These are phyloP conservation scores for Gobius niger DNA, from an alignment of 2,113 vertebrate genomes.

Conservation along the genomic window DNA sequence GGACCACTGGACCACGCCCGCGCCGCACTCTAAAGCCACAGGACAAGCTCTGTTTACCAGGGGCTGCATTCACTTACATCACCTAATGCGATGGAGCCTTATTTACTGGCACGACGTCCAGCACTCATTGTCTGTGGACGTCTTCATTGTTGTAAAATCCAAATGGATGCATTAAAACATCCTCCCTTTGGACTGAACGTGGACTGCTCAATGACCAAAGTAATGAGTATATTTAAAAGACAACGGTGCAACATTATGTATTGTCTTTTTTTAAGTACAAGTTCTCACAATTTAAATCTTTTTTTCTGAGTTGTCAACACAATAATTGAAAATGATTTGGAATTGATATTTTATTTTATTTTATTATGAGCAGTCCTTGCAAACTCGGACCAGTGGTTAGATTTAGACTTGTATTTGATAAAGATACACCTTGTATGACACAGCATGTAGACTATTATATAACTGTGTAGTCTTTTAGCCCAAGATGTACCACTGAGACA, in stretches of 20 bases:
- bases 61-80: conserved; percentile 65
- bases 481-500: neutral
- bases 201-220: neutral
- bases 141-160: conserved; percentile 15
- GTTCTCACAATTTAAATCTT: too few species aligned
- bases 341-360: too few species aligned
- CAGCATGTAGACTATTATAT: conserved; percentile 4
- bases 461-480: neutral
- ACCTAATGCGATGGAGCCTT: conserved; percentile 67
- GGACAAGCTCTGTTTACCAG: conserved; percentile 56
- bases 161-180: neutral
- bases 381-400: too few species aligned
- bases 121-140: conserved; percentile 15
- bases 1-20: conserved; percentile 73
- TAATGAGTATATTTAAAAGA: neutral
- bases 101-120: conserved; percentile 53
- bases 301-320: too few species aligned
- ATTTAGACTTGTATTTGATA: neutral
- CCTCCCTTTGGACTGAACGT: neutral
- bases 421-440: neutral
- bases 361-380: too few species aligned
- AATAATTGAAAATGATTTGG: too few species aligned
- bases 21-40: conserved; percentile 73
- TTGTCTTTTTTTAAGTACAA: too few species aligned
- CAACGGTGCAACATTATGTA: neutral